phyloP scores from a whole-genome alignment of 2,797 vertebrate genomes.

The Chromobotia macracanthus region DNA sequence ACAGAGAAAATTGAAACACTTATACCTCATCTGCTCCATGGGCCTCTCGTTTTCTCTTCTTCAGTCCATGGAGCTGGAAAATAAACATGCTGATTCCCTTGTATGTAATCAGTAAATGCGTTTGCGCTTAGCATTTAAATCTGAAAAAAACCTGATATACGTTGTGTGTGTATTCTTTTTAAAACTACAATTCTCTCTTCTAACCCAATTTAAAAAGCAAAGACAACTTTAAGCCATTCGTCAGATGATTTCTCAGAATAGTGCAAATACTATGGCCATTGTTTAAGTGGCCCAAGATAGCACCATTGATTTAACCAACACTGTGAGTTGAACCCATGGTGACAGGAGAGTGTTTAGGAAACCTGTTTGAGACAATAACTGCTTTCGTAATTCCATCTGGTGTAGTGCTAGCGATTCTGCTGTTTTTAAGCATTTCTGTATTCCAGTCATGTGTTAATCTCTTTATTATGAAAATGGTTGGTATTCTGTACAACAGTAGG shows the following conservation, averaged over 20 bases:
- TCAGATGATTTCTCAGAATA: too few species aligned
- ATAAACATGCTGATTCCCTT: background rate
- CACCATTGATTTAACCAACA: too few species aligned
- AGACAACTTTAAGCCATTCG: too few species aligned
- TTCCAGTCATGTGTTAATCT: background rate
- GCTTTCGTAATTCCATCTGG: too few species aligned
- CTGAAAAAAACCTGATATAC: background rate
- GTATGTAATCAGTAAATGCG: slow-evolving; percentile 8
- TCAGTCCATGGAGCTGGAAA: background rate
- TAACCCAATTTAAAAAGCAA: background rate
- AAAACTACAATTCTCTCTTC: background rate
- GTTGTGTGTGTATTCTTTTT: background rate
- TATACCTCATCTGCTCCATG: slow-evolving; percentile 36
- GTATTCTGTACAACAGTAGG: background rate
- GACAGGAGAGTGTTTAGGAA: too few species aligned
- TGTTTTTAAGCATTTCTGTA: too few species aligned
- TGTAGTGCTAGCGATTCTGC: too few species aligned
- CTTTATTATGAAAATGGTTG: background rate
- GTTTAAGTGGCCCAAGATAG: too few species aligned
- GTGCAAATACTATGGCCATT: too few species aligned
- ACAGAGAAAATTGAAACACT: slow-evolving; percentile 51
- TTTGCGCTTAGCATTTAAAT: slow-evolving; percentile 8
- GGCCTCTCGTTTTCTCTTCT: slow-evolving; percentile 7
- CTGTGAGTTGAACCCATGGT: too few species aligned
- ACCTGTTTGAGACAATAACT: too few species aligned